Evolutionary conservation across 1,140 invertebrate genomes (phyloP).

Genomic region (Samia ricini): DNA sequence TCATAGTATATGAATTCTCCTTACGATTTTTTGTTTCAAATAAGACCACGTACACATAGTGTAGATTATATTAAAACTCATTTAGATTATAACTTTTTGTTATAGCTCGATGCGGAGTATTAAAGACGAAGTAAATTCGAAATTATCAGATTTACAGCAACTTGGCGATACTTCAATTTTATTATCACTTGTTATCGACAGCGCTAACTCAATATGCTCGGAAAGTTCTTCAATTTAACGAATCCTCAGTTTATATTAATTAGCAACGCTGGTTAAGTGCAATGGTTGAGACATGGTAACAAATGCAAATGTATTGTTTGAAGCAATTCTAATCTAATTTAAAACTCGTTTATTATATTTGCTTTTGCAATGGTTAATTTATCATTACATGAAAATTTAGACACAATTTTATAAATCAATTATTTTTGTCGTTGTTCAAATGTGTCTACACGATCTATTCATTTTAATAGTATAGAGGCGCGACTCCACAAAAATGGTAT

Average conservation of each 20-base stretch:
- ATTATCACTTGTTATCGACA: background rate
- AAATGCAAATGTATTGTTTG: background rate
- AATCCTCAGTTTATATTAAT: no score
- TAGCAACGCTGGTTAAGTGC: no score
- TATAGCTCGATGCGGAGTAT: no score
- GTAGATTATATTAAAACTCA: no score
- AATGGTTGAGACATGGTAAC: background rate
- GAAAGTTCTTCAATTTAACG: no score
- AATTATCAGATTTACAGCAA: background rate
- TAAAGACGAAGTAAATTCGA: no score
- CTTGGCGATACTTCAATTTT: background rate
- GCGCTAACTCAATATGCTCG: background rate
- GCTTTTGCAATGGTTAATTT: no score
- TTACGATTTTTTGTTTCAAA: no score
- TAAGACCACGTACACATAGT: no score
- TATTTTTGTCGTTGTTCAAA: background rate
- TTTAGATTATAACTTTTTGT: no score
- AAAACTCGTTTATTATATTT: no score
- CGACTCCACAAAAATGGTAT: constrained; percentile 5
- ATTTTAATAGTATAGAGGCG: constrained; percentile 1
- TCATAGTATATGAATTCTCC: no score
- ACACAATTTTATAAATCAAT: background rate
- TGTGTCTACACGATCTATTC: background rate
- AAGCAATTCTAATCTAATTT: background rate
- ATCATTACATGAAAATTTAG: background rate